Conservation (phyloP, 2,113 vertebrate genomes). For the Plecotus auritus region DNA sequence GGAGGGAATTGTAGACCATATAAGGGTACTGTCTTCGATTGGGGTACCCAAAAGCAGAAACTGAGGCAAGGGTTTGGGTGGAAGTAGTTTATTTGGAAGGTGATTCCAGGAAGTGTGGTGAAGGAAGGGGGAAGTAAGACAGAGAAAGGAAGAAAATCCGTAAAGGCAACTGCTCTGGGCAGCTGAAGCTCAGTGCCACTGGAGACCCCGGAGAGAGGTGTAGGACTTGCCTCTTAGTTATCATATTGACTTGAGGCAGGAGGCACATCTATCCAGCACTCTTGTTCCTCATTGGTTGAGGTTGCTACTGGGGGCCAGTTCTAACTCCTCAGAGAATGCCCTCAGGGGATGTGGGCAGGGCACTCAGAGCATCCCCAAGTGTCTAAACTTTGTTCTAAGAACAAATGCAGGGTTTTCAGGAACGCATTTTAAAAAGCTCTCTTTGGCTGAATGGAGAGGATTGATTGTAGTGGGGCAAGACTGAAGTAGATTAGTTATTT, state of each 20-base stretch:
- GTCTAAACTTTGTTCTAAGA: background rate
- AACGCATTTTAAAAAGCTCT: background rate
- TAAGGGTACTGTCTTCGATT: background rate
- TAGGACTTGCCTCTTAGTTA: background rate
- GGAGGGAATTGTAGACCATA: background rate
- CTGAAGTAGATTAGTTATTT: background rate
- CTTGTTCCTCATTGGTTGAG: background rate
- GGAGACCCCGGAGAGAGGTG: background rate
- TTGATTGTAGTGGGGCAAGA: background rate
- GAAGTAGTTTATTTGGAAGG: slow-evolving; percentile 1
- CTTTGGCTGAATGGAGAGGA: background rate
- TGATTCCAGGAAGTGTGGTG: background rate
- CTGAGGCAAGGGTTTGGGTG: background rate
- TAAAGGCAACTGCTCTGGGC: too few relatives aligned
- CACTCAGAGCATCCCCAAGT: background rate
- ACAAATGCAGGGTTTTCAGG: background rate
- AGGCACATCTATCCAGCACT: background rate
- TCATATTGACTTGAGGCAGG: background rate
- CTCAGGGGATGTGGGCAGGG: background rate
- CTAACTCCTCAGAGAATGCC: background rate
- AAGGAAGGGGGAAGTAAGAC: background rate
- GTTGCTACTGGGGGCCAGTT: background rate
- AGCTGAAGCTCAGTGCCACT: background rate
- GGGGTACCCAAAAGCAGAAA: background rate
- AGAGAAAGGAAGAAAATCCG: background rate